Conservation (phyloP, 2,888 invertebrate species). For the Brachyptera putata region DNA sequence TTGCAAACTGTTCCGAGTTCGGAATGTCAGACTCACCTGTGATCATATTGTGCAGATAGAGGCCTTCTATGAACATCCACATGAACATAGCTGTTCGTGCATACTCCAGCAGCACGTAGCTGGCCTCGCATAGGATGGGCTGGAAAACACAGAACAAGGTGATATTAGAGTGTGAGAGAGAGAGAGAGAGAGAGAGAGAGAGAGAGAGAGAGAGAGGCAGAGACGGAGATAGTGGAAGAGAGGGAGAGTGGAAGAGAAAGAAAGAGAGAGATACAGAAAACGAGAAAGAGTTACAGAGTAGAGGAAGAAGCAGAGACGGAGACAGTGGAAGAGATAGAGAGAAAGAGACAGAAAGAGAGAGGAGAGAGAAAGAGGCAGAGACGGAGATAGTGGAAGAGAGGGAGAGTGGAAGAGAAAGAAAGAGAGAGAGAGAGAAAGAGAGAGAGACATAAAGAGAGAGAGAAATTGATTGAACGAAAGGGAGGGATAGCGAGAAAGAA, state of each 20-base stretch:
- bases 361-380: background rate
- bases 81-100: constrained; percentile 86
- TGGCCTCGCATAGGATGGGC: constrained; percentile 75
- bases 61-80: constrained; percentile 97
- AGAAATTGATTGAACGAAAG: too few relatives aligned
- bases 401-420: too few relatives aligned
- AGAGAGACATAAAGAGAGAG: too few relatives aligned
- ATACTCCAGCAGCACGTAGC: constrained; percentile 80
- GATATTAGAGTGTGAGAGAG: background rate
- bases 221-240: background rate
- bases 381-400: too few relatives aligned
- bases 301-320: too few relatives aligned
- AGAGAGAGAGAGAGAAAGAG: too few relatives aligned
- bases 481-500: too few relatives aligned
- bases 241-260: background rate
- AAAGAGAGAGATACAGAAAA: too few relatives aligned
- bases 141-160: constrained; percentile 43
- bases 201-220: background rate
- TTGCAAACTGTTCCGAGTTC: too few relatives aligned
- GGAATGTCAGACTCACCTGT: constrained; percentile 55
- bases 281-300: too few relatives aligned
- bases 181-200: background rate
- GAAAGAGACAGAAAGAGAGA: too few relatives aligned
- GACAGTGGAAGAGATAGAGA: too few relatives aligned
- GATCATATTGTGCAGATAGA: constrained; percentile 81